Base-by-base conservation (phyloP, 2,113 vertebrate genomes). In the Myotis yumanensis region DNA sequence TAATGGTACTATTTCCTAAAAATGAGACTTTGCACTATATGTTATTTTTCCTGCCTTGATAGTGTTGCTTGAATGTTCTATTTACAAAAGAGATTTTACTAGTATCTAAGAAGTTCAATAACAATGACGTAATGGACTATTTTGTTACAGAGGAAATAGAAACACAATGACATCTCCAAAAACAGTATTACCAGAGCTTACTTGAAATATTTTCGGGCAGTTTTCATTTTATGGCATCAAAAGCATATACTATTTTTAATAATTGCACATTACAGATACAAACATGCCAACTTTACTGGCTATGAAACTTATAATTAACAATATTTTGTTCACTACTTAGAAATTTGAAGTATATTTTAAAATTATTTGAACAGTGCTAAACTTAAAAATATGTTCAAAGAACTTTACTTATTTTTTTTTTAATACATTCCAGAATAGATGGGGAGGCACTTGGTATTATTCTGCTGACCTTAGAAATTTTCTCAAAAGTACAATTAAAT, bases 21-120 rank as follows among this genome's bases (percentile, higher is more conserved):
- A 90, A 87, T 40, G 11, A 89, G 37, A 76, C 57, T 85, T 80
- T 75, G 12, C 8, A 52, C 43, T 43, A 35, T 85, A 57, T 76
- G 30, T 83, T 77, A 75, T 89, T 80, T 75, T 71, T 82, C 52
- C 43, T 91, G 72, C 37, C 72, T 57, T 82, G 51, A 48, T 46
- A 30, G 28, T 43, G 8, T 68, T 89, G 40, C 28, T 77, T 90
- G 32, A 51, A 93, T 66, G 10, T 90, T 90, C 35, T 86, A 25
- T 86, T 96, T 82, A 57, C 5, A 52, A 81, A 92, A 73, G 46
- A 51, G 1, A 1, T 57, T 64, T 89, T 90, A 46, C 46, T 46
- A 46, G 46, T 94, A 16, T 80, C 59, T 90, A 59, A 91, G 28
- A 89, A 81, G 54, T 69, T 95, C 37, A 71, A 16, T 75, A 93